phyloP scores from a whole-genome alignment of 2,888 invertebrate species.

The Caenorhabditis sulstoni region DNA sequence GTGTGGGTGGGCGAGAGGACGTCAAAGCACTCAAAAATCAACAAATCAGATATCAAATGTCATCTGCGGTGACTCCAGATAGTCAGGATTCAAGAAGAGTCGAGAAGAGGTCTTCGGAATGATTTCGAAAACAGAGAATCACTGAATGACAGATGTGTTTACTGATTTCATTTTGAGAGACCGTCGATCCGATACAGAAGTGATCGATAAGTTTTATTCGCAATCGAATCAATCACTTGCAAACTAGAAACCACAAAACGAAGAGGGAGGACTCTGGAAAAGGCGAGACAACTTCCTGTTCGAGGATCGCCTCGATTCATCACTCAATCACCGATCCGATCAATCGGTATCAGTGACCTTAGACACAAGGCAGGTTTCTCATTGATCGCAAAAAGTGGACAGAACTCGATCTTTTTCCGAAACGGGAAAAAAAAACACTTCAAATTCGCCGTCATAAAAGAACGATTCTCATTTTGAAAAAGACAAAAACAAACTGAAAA shows the following conservation, averaged over 20 bases:
- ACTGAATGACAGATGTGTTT: no score
- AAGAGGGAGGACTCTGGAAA: no score
- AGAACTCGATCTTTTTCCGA: no score
- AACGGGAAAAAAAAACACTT: constrained; percentile 11
- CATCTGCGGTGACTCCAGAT: not conserved
- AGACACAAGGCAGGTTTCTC: constrained; percentile 14
- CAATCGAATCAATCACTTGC: not conserved
- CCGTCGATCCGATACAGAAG: not conserved
- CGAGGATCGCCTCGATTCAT: not conserved
- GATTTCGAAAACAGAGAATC: not conserved
- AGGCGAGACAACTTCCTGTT: constrained; percentile 37
- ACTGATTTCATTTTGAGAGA: no score
- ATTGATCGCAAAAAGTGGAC: constrained; percentile 14
- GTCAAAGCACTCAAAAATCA: constrained; percentile 49
- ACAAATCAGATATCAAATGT: constrained; percentile 53
- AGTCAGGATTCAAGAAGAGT: not conserved
- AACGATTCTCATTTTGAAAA: not conserved
- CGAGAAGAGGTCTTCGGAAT: not conserved
- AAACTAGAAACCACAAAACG: no score
- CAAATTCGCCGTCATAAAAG: constrained; percentile 10
- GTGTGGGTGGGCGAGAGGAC: constrained; percentile 4
- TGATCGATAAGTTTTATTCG: not conserved
- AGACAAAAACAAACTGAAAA: constrained; percentile 9
- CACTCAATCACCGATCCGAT: constrained; percentile 41
- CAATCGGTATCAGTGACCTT: constrained; percentile 54